These are phyloP conservation scores for Panthera uncia DNA, from an alignment of 2,113 vertebrate species.

Conservation along the genomic window DNA sequence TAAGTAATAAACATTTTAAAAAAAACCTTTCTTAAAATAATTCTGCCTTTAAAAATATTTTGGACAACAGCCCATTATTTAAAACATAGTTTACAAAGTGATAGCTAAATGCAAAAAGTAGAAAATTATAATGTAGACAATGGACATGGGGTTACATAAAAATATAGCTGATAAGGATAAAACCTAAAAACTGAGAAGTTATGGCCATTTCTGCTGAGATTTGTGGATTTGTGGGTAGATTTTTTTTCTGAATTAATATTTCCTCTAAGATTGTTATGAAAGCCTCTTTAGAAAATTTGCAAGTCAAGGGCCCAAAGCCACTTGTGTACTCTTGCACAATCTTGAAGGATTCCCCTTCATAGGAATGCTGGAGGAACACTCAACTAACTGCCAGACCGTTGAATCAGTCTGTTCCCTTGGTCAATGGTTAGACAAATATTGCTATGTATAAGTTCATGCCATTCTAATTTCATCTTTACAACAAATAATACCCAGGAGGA, in stretches of 20 bases:
- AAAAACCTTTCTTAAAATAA: neutral
- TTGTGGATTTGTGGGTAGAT: neutral
- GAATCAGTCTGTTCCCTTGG: no score
- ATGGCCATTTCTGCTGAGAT: neutral
- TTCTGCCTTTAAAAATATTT: neutral
- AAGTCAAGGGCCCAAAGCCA: neutral
- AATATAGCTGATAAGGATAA: neutral
- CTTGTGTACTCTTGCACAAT: neutral
- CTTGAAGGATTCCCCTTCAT: neutral
- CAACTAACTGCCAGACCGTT: neutral
- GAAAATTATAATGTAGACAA: neutral
- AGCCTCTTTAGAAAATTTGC: neutral
- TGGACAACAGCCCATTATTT: neutral
- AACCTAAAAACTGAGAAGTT: neutral
- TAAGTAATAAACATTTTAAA: no score
- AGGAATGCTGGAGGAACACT: neutral
- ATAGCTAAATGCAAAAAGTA: neutral
- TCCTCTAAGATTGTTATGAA: neutral
- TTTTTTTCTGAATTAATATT: neutral
- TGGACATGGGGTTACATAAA: neutral
- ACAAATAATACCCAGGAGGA: neutral
- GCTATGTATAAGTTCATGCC: neutral
- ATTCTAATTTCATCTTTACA: neutral
- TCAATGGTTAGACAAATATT: neutral
- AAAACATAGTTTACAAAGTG: neutral